Evolutionary conservation across 2,888 invertebrate genomes (phyloP), one percentile per base, ranked within the genome.

Genomic region (Taenaris catops): DNA sequence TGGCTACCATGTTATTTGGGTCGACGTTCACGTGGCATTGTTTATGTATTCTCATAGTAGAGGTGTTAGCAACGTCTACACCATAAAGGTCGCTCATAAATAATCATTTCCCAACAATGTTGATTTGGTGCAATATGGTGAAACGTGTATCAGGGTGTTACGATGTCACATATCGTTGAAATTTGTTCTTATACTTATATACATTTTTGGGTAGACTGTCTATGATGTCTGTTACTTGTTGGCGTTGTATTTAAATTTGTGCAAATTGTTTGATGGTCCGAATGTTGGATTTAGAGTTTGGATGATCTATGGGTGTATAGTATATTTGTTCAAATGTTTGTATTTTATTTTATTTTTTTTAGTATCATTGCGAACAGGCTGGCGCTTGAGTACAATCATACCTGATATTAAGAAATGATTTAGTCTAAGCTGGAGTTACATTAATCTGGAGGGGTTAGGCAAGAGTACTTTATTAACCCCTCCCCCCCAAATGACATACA

Each of bases 1-100:
- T 65, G 63, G 61, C 53, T 58, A 51, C 54, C 58, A 23, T 58
- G 58, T 59, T 64, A 72, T 78, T 73, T 70, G 62, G 71, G 74
- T 64, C 68, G 62, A 51, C 44, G 46, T 58, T 73, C 78, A 71
- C 63, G 58, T 33, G 46, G 49, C 46, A 55, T 60, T 56, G 56
- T 59, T 73, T 70, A 63, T 63, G 66, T 65, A 74, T 75, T 69
- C 71, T 53, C 63, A 71, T 72, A 66, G 67, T 62, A 64, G 51
- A 58, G 57, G 54, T 36, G 45, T 52, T 41, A 36, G 41, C 48
- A 51, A 52, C 32, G 46, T 61, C 60, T 67, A 64, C 49, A 58
- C 57, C 44, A 46, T 59, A 63, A 76, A 73, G 72, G 71, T 68
- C 65, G 63, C 53, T 51, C 55, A 59, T 63, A 62, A 61, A 62